A percentile compares a stretch with the other conserved stretches of the same genome.
Conservation (phyloP, 1,140 invertebrate genomes). For the Zaprionus ghesquierei region DNA sequence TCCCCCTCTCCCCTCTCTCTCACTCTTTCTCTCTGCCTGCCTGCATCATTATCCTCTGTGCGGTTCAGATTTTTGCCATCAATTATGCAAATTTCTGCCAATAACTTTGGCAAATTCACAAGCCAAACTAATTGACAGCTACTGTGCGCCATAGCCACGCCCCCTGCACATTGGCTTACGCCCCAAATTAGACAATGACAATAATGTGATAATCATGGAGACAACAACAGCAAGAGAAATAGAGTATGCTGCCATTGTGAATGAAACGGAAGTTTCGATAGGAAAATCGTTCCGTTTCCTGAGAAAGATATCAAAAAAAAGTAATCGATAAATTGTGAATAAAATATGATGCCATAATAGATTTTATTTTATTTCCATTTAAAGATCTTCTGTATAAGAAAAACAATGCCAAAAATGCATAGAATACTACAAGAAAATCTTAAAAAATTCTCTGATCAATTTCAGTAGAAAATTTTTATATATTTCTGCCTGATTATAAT, state of each 20-base stretch:
- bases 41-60: conserved; percentile 20
- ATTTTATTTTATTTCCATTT: too few relatives aligned
- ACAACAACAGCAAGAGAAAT: background rate
- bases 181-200: conserved; percentile 39
- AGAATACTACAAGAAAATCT: background rate
- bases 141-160: conserved; percentile 49
- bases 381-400: too few relatives aligned
- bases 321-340: background rate
- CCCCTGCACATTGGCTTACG: conserved; percentile 31
- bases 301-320: background rate
- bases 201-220: conserved; percentile 32
- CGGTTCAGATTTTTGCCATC: conserved; percentile 60
- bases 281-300: background rate
- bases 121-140: conserved; percentile 74
- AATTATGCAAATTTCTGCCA: conserved; percentile 81
- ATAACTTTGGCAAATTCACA: conserved; percentile 79
- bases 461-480: background rate
- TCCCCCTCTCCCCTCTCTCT: background rate
- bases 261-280: background rate
- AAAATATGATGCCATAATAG: rapidly evolving
- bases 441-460: background rate
- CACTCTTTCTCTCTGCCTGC: background rate
- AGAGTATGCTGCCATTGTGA: conserved; percentile 4
- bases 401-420: too few relatives aligned
- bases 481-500: too few relatives aligned